These are phyloP conservation scores for Aporophyla nigra DNA, from an alignment of 2,888 invertebrate genomes.

Conservation along the genomic window DNA sequence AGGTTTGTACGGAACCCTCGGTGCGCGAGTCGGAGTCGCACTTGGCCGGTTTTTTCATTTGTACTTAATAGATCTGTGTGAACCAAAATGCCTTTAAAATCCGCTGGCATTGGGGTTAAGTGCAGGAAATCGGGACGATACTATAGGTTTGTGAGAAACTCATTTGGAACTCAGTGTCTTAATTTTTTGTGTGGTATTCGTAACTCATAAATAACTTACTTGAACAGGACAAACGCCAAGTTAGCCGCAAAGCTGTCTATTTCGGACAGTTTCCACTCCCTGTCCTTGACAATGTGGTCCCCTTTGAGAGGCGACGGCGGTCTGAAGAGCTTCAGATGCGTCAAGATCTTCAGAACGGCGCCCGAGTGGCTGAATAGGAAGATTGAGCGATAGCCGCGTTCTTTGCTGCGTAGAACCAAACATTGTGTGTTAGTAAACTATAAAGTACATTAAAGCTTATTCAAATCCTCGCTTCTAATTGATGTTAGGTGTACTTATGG, in stretches of 20 bases:
- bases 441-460: background rate
- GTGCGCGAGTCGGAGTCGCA: no score
- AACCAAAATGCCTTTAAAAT: background rate
- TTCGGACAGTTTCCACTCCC: slow-evolving; percentile 91
- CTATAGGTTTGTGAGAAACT: background rate
- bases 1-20: no score
- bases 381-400: slow-evolving; percentile 86
- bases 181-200: background rate
- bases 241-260: slow-evolving; percentile 96
- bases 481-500: background rate
- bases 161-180: background rate
- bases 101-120: background rate
- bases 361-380: slow-evolving; percentile 96
- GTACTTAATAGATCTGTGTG: background rate
- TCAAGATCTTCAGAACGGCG: slow-evolving; percentile 94
- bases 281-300: slow-evolving; percentile 83
- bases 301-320: slow-evolving; percentile 92
- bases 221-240: slow-evolving; percentile 94
- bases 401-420: slow-evolving; percentile 69
- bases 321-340: slow-evolving; percentile 93
- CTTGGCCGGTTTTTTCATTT: no score
- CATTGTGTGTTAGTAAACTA: background rate
- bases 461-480: background rate
- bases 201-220: slow-evolving; percentile 89
- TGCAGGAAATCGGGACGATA: background rate